Evolutionary conservation across 2,888 invertebrate genomes (phyloP), one percentile per base, ranked within the genome.

Genomic region (Trissolcus japonicus): DNA sequence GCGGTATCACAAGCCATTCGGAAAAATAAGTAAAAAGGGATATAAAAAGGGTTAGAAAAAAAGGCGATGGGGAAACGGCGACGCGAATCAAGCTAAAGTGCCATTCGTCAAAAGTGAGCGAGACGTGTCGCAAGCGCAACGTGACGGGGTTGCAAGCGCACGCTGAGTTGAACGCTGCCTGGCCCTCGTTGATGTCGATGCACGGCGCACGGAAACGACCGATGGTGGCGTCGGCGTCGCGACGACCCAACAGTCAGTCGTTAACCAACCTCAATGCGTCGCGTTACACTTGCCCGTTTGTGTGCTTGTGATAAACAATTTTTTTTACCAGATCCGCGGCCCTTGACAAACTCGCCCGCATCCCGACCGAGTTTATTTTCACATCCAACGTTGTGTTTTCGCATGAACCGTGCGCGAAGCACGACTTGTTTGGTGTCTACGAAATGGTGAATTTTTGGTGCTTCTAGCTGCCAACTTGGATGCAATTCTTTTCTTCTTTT

Each of bases 171-270:
- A 74, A 79, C 79, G 69, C 68, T 80, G 82, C 80, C 80, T 75
- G 80, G 80, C 76, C 75, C 80, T 77, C 81, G 78, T 81, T 80
- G 80, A 74, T 77, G 78, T 80, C 78, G 75, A 80, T 71, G 69
- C 66, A 77, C 73, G 78, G 78, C 75, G 75, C 65, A 76, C 65
- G 76, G 80, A 73, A 78, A 68, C 59, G 76, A 51, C 60, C 63
- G 81, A 80, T 85, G 86, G 86, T 85, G 87, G 88, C 87, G 88
- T 87, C 86, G 87, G 87, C 86, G 86, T 88, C 88, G 87, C 86
- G 86, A 85, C 88, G 86, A 86, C 86, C 84, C 82, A 85, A 83
- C 84, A 84, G 84, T 85, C 87, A 89, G 89, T 88, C 87, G 86
- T 83, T 83, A 86, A 81, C 85, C 85, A 86, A 87, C 87, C 89